Evolutionary conservation across 2,888 invertebrate genomes (phyloP).

Genomic region (Hypselothyrea guttata): DNA sequence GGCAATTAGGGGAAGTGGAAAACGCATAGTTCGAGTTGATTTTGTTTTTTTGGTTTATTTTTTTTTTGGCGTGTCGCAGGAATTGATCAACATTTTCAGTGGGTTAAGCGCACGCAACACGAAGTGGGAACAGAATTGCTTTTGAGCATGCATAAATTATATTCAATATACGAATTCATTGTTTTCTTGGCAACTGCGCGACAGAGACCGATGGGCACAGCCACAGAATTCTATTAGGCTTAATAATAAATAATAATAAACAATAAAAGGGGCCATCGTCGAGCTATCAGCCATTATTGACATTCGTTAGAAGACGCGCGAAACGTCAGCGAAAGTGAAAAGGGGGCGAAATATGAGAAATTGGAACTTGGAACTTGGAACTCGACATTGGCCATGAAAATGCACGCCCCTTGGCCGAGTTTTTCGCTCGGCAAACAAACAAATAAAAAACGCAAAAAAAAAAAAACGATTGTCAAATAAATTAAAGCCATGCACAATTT

Average conservation of each 20-base stretch:
- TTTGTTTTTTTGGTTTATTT: background rate
- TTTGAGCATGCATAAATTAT: conserved; percentile 54
- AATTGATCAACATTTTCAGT: conserved; percentile 66
- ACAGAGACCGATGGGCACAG: conserved; percentile 25
- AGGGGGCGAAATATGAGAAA: background rate
- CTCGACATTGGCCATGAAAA: background rate
- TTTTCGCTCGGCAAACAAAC: background rate
- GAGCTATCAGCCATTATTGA: conserved; percentile 52
- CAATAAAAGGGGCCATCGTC: conserved; percentile 43
- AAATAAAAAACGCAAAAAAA: conserved; percentile 1
- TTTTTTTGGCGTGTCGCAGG: conserved; percentile 42
- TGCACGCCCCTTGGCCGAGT: conserved; percentile 28
- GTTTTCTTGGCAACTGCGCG: conserved; percentile 42
- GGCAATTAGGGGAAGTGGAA: conserved; percentile 28
- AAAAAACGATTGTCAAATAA: too few species aligned
- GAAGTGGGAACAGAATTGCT: too few species aligned
- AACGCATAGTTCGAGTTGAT: background rate
- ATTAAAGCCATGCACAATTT: too few species aligned
- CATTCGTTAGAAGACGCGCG: conserved; percentile 35
- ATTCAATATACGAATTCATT: conserved; percentile 38
- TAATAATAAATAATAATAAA: conserved; percentile 71
- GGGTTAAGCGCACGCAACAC: conserved; percentile 57
- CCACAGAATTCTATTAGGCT: conserved; percentile 42
- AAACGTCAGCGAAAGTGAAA: too few species aligned
- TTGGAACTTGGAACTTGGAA: background rate